Base-by-base conservation (phyloP, 1,140 invertebrate species). In the Diabrotica virgifera region DNA sequence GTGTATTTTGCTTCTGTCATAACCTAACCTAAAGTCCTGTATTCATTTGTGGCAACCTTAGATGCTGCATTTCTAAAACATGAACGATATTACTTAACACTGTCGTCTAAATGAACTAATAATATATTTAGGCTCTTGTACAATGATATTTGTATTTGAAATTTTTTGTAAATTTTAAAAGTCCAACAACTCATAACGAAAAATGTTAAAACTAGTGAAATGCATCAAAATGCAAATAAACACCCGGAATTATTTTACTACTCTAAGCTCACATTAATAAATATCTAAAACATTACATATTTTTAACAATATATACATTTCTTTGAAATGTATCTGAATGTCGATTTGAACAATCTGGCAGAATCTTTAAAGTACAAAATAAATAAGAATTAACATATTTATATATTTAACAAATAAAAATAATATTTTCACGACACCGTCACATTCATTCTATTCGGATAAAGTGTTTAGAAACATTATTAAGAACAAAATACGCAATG, bases 261-360 rank as follows among this genome's bases (percentile, higher is more conserved):
- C 58, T 64, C 73, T 74, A 74, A 74, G 70, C 68, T 75, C 68
- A 75, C 75, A 76, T 76, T 70, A 75, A 76, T 76, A 75, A 74
- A 76, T 76, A 76, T 74, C 74, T 76, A 76, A 72, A 75, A 76
- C 74, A 74, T 74, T 69, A 68, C 66, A 71, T 74, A 66, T 73
- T 59, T 69, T 70, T 64, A 71, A 74, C 72, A 75, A 74, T 75
- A 70, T 72, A 71, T 73, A 75, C 75, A 73, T 71, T 76, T 75
- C 71, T 60, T 70, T 64, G 74, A 76, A 76, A 76, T 74, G 73
- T 73, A 72, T 69, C 59, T 71, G 52, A 66, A 65, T 67, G 62
- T 69, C 57, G 63, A 52, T 65, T 64, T 58, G 64, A 14, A 52
- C 50, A 63, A 57, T 63, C 36, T 52, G 57, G 63, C 63, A 60